Base-by-base conservation (phyloP, 2,113 vertebrate species). In the Tamias sibiricus region DNA sequence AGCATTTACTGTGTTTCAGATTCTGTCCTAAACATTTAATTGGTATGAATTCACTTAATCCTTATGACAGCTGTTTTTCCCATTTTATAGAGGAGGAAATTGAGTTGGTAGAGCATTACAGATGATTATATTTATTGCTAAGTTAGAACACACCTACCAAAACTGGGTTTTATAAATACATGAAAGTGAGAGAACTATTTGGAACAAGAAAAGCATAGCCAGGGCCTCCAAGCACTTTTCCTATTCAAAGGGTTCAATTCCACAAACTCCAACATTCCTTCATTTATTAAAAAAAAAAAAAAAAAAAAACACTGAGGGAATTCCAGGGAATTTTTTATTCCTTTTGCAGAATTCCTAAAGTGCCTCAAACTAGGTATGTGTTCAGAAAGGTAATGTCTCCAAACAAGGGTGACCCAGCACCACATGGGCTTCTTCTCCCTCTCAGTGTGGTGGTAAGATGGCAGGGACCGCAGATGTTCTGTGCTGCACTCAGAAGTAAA, bases 1-100 rank as follows among this genome's bases (percentile, higher is more conserved):
- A 80, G 22, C 44, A 74, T 20, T 74, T 59, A 62, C 26, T 72
- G 5, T 20, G 76, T 71, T 40, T 40, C 49, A 40, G 64, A 9
- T 42, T 75, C 80, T 40, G 7, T 6, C 49, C 47, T 75, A 75
- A 83, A 64, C 30, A 69, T 68, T 28, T 91, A 44, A 66, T 62
- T 57, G 91, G 9, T 47, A 44, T 68, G 40, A 19, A 85, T 52
- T 76, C 62, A 49, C 19, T 87, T 30, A 90, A 62, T 80, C 42
- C 13, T 79, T 1, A 0, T 22, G 26, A 74, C 32, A 80, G 72
- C 14, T 74, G 2, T 66, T 82, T 59, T 86, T 57, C 26, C 37
- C 44, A 69, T 64, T 71, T 87, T 80, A 32, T 26, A 95, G 69
- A 93, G 66, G 42, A 93, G 49, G n/a, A 93, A 95, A 69, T 20